Conservation (phyloP, 2,797 vertebrate species). For the Eulemur coronatus region DNA sequence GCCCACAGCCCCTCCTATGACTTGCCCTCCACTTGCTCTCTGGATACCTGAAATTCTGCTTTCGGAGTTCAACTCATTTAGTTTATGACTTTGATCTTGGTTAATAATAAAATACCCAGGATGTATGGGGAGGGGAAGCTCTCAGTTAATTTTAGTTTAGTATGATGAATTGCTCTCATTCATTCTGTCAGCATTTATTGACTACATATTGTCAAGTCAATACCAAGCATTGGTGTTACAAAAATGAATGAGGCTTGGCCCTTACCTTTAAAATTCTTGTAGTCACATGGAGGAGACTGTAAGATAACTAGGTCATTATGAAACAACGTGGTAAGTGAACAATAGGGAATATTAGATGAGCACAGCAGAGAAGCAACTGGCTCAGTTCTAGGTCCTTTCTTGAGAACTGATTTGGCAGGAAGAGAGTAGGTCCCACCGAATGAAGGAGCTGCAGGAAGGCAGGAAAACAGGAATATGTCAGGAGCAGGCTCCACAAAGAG, state of each 20-base stretch:
- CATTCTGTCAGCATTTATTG: not conserved
- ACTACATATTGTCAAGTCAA: not conserved
- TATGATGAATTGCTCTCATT: not conserved
- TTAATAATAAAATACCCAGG: not conserved
- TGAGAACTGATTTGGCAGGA: not conserved
- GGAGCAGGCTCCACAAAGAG: not conserved
- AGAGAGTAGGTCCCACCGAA: accelerated
- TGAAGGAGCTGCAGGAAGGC: not conserved
- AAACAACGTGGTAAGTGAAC: not conserved
- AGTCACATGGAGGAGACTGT: not conserved
- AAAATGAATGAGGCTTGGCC: not conserved
- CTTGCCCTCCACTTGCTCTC: not conserved
- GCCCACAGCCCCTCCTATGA: not conserved
- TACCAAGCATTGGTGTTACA: not conserved
- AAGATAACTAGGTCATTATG: not conserved
- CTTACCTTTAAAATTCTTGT: not conserved
- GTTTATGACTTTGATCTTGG: not conserved
- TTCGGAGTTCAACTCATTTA: not conserved
- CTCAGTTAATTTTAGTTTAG: not conserved
- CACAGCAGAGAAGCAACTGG: not conserved
- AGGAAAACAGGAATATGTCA: not conserved
- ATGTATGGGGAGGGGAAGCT: not conserved
- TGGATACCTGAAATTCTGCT: not conserved
- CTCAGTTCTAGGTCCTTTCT: not conserved
- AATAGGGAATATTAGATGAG: not conserved